phyloP scores from a whole-genome alignment of 2,797 vertebrate genomes.

The Mormyrus hasselquistii region DNA sequence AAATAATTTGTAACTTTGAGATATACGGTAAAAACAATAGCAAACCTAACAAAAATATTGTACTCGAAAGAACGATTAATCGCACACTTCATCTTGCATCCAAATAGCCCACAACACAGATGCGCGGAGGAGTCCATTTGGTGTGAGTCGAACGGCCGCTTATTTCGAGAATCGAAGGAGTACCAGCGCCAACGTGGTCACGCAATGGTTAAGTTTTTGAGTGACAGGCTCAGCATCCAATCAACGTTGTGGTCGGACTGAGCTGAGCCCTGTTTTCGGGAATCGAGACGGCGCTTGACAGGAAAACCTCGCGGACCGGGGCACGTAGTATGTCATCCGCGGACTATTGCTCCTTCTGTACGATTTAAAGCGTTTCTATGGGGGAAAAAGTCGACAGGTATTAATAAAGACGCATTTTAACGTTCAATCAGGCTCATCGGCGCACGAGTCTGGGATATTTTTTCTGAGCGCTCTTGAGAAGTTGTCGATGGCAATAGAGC shows the following conservation, averaged over 20 bases:
- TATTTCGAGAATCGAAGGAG: not conserved
- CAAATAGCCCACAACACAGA: not conserved
- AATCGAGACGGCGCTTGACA: slow-evolving; percentile 58
- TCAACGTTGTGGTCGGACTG: slow-evolving; percentile 20
- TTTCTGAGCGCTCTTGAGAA: not conserved
- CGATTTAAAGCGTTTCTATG: not conserved
- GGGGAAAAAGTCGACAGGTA: not conserved
- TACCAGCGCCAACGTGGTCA: not conserved
- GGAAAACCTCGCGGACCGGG: slow-evolving; percentile 49
- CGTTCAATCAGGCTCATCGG: not conserved
- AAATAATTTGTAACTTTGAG: not conserved
- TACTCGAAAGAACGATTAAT: not conserved
- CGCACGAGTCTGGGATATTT: not conserved
- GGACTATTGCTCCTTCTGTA: slow-evolving; percentile 22
- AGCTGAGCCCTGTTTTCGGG: slow-evolving; percentile 57
- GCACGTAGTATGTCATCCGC: not conserved
- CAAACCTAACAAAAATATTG: not conserved
- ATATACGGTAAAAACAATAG: not conserved
- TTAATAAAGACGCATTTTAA: not conserved
- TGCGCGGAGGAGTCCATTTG: not conserved
- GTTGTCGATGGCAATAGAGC: slow-evolving; percentile 21
- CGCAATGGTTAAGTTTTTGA: slow-evolving; percentile 30
- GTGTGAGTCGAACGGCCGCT: not conserved
- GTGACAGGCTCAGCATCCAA: slow-evolving; percentile 50
- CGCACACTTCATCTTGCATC: not conserved